phyloP scores from a whole-genome alignment of 2,113 vertebrate genomes.

The Notechis scutatus region DNA sequence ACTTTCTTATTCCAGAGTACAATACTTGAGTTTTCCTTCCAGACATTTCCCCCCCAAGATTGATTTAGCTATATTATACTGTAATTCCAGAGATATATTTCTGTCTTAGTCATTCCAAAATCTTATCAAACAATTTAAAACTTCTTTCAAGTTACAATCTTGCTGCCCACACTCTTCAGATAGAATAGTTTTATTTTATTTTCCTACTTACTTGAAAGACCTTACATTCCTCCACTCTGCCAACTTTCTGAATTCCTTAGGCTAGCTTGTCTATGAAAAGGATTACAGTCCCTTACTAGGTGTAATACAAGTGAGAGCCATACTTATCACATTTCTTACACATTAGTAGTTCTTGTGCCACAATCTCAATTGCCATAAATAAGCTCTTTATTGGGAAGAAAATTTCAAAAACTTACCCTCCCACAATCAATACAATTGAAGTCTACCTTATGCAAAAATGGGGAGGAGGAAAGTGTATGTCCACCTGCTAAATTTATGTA shows the following conservation, averaged over 20 bases:
- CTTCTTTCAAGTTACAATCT: not conserved
- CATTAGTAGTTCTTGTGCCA: not conserved
- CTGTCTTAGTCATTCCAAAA: not conserved
- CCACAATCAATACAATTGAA: not conserved
- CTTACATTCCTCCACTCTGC: not conserved
- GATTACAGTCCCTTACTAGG: not conserved
- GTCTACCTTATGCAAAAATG: not conserved
- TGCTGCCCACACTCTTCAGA: not conserved
- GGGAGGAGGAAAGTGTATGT: not conserved
- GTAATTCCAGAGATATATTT: not conserved
- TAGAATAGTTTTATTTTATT: not conserved
- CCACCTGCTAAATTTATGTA: not conserved
- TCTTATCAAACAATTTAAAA: not conserved
- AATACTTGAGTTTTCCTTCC: not conserved
- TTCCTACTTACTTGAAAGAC: not conserved
- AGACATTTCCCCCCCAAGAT: not conserved
- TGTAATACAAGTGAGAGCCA: not conserved
- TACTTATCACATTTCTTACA: not conserved
- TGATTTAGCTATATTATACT: not conserved
- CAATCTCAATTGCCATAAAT: not conserved
- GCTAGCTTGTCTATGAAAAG: not conserved
- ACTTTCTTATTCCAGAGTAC: not conserved
- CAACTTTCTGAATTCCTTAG: not conserved
- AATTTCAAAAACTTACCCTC: not conserved
- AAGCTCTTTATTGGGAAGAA: not conserved